Evolutionary conservation across 2,797 vertebrate genomes (phyloP).

Genomic region (Astyanax mexicanus): DNA sequence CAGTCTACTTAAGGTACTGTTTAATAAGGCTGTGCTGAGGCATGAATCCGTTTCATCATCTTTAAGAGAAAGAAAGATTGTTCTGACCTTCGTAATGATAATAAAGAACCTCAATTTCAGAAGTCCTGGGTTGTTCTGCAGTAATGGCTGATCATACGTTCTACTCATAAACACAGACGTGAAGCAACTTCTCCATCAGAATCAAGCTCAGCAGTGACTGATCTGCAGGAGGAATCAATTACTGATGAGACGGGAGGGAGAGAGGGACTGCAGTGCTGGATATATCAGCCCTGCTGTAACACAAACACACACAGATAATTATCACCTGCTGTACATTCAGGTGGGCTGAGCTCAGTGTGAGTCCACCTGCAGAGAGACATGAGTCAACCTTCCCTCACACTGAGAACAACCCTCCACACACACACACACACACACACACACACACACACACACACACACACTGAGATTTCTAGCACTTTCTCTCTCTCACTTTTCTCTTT

Average conservation of each 20-base stretch:
- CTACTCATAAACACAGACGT: neutral
- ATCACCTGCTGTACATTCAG: conserved; percentile 20
- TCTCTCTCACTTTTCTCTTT: no score
- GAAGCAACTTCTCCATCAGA: neutral
- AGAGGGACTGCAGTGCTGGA: neutral
- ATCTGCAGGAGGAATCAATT: neutral
- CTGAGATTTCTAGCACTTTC: no score
- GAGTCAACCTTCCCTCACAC: conserved; percentile 28
- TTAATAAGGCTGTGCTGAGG: neutral
- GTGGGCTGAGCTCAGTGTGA: conserved; percentile 10
- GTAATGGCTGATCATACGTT: neutral
- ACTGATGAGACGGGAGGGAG: no score
- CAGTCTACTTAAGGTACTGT: neutral
- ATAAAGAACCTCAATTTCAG: neutral
- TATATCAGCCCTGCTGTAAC: neutral
- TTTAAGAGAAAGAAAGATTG: neutral
- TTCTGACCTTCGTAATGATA: neutral
- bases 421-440: neutral
- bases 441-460: no score
- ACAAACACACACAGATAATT: conserved; percentile 21
- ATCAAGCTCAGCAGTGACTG: neutral
- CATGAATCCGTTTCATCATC: no score
- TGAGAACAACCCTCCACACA: neutral
- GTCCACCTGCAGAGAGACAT: conserved; percentile 32
- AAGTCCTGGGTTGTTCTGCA: neutral